phyloP scores from a whole-genome alignment of 2,797 vertebrate species.

The Perodicticus potto region DNA sequence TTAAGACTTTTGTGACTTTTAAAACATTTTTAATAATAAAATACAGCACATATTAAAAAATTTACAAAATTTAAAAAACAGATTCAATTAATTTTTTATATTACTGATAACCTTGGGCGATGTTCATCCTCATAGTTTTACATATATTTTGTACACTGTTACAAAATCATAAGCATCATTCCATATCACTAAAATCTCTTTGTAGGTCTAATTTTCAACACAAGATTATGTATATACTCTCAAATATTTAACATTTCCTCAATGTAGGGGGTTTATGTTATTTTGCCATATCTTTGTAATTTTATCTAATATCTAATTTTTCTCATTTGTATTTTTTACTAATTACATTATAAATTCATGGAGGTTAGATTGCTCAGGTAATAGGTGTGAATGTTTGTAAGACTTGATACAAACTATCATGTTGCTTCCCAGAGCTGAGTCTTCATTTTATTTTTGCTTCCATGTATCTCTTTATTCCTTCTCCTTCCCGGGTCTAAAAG shows the following conservation, averaged over 20 bases:
- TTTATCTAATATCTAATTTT: not conserved
- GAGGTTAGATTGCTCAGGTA: not conserved
- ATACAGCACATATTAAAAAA: not conserved
- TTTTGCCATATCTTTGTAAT: not conserved
- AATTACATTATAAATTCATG: conserved; percentile 4
- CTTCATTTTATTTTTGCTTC: not conserved
- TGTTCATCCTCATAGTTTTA: not conserved
- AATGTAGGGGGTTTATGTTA: not conserved
- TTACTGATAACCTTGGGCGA: not conserved
- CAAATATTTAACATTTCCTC: not conserved
- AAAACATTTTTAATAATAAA: conserved; percentile 4
- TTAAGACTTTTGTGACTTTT: not conserved
- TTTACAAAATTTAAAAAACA: not conserved
- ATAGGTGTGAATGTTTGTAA: not conserved
- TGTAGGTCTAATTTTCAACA: not conserved
- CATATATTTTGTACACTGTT: not conserved
- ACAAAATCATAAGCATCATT: not conserved
- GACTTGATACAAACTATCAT: too few relatives aligned
- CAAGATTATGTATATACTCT: not conserved
- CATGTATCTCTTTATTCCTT: not conserved
- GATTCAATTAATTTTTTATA: not conserved
- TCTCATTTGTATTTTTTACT: not conserved
- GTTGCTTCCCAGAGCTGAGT: not conserved
- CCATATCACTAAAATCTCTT: not conserved
- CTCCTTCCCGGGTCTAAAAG: not conserved